Evolutionary conservation across 1,140 invertebrate species (phyloP).

Genomic region (Drosophila arizonae): DNA sequence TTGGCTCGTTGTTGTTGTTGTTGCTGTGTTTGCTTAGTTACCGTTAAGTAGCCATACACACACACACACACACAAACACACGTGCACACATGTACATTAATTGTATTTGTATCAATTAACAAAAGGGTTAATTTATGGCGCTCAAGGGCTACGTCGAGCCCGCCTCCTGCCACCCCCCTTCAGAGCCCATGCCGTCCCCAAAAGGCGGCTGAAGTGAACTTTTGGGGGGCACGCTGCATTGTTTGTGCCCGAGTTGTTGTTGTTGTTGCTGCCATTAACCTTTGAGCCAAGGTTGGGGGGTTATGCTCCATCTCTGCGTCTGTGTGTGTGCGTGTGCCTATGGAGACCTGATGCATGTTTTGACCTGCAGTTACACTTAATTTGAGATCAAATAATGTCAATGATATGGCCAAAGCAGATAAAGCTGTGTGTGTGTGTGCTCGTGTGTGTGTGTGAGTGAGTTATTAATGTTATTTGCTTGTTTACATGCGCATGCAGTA

Average conservation of each 20-base stretch:
- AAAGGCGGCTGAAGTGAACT: conserved; percentile 4
- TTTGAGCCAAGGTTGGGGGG: conserved; percentile 2
- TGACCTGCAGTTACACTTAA: conserved; percentile 78
- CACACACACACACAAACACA: conserved; percentile 24
- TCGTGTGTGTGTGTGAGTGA: conserved; percentile 2
- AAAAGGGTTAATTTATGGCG: conserved; percentile 82
- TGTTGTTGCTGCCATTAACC: conserved; percentile 41
- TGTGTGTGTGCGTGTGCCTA: too few relatives aligned
- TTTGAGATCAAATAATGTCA: conserved; percentile 22
- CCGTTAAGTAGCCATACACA: conserved; percentile 68
- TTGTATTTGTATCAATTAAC: conserved; percentile 83
- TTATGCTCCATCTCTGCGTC: neutral
- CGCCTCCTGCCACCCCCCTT: neutral
- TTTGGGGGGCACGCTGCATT: conserved; percentile 32
- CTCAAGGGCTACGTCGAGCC: conserved; percentile 62
- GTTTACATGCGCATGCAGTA: conserved; percentile 69
- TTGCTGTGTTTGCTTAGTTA: conserved; percentile 75
- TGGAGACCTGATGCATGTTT: conserved; percentile 43
- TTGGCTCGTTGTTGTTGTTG: conserved; percentile 20
- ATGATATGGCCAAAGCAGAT: conserved; percentile 35
- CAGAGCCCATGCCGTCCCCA: neutral
- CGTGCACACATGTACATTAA: conserved; percentile 54
- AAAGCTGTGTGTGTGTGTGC: conserved; percentile 42
- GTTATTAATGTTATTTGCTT: conserved; percentile 72
- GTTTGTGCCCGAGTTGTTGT: conserved; percentile 31